Percentiles rank a stretch among this genome's conserved stretches.
These are phyloP conservation scores for Sigmodon hispidus DNA, from an alignment of 2,113 vertebrate species.

Conservation along the genomic window DNA sequence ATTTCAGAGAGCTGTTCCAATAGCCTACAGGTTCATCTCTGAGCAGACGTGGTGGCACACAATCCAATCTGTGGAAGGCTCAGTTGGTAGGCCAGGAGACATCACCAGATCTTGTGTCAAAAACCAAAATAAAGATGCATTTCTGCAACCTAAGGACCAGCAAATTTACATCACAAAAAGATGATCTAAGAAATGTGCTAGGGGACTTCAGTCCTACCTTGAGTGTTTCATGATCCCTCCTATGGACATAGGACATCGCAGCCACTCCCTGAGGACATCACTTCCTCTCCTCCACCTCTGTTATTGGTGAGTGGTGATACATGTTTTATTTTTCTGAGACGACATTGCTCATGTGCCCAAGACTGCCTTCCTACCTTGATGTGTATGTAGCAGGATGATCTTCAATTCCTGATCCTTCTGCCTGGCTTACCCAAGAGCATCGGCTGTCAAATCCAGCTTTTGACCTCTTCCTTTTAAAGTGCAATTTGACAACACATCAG, in stretches of 20 bases:
- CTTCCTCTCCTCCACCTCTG: conserved; percentile 19
- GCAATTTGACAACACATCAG: neutral
- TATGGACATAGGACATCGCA: too few relatives aligned
- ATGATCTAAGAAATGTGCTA: neutral
- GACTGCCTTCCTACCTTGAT: neutral
- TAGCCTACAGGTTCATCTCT: neutral
- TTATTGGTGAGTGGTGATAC: neutral
- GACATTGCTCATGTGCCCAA: too few relatives aligned
- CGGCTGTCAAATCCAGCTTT: neutral
- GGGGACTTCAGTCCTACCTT: neutral
- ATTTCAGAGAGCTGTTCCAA: neutral
- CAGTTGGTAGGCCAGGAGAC: neutral
- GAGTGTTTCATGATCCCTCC: neutral
- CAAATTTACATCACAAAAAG: neutral
- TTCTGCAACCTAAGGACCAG: neutral
- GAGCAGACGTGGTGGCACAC: neutral
- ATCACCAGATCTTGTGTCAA: neutral
- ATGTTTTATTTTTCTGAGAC: neutral
- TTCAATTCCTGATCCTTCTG: neutral
- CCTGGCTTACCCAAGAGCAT: neutral
- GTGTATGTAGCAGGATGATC: neutral
- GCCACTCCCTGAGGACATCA: neutral
- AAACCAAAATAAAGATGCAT: neutral
- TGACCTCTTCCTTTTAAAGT: neutral
- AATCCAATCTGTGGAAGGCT: neutral